Percentiles rank a stretch among this genome's conserved stretches.
phyloP scores from a whole-genome alignment of 2,888 invertebrate species.

The Timandra comae region DNA sequence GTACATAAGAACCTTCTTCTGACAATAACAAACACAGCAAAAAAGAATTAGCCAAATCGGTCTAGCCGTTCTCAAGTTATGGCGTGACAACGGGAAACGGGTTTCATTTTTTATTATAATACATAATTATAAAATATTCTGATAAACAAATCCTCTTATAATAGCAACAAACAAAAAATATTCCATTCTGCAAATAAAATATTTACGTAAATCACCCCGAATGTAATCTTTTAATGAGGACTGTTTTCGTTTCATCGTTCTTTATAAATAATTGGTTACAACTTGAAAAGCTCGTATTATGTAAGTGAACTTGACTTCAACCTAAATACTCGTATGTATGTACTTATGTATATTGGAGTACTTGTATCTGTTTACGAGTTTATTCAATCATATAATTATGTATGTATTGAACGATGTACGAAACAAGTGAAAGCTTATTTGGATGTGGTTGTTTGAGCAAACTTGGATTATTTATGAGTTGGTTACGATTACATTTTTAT shows the following conservation, averaged over 20 bases:
- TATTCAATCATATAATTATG: slow-evolving; percentile 36
- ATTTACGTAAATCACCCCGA: too few relatives aligned
- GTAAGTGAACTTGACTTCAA: slow-evolving; percentile 64
- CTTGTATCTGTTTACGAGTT: slow-evolving; percentile 37
- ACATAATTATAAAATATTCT: too few relatives aligned
- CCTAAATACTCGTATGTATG: slow-evolving; percentile 35
- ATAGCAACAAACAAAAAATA: too few relatives aligned
- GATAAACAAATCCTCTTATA: too few relatives aligned
- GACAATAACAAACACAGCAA: too few relatives aligned
- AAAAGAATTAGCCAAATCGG: too few relatives aligned
- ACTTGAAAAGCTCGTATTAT: slow-evolving; percentile 11
- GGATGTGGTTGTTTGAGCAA: slow-evolving; percentile 43
- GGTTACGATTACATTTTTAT: slow-evolving; percentile 1
- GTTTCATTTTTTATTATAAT: too few relatives aligned
- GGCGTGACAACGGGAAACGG: too few relatives aligned
- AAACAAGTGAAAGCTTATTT: slow-evolving; percentile 33
- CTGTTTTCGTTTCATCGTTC: slow-evolving; percentile 10
- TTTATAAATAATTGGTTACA: slow-evolving; percentile 13
- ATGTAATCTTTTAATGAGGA: slow-evolving; percentile 8
- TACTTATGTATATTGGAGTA: slow-evolving; percentile 8
- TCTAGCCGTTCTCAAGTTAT: too few relatives aligned
- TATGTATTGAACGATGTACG: slow-evolving; percentile 13
- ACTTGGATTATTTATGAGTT: too few relatives aligned
- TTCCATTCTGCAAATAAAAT: too few relatives aligned
- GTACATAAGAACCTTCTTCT: too few relatives aligned